Evolutionary conservation across 2,797 vertebrate species (phyloP).

Genomic region (Cynodonichthys magdalenae): DNA sequence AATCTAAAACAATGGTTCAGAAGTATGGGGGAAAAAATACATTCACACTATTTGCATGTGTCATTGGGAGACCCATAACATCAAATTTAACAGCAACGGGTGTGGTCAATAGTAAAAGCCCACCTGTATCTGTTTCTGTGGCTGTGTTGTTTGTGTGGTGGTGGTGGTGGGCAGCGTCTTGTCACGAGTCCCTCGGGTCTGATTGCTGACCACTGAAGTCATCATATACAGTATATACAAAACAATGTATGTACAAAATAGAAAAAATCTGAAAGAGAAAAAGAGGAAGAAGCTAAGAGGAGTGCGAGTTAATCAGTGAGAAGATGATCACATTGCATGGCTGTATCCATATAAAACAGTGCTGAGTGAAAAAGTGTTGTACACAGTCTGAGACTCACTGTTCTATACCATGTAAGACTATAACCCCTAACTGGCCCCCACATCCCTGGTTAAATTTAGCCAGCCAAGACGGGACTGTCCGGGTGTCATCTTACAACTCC

Average conservation of each 20-base stretch:
- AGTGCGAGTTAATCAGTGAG: background rate
- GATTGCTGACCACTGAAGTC: conserved; percentile 96
- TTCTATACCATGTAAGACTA: conserved; percentile 80
- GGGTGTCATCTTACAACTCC: conserved; percentile 80
- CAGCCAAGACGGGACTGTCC: conserved; percentile 65
- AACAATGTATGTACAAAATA: conserved; percentile 99
- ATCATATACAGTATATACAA: conserved; percentile 99
- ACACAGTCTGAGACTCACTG: conserved; percentile 36
- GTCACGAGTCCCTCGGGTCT: conserved; percentile 90
- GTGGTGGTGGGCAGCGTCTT: conserved; percentile 84
- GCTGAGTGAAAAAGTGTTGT: conserved; percentile 19
- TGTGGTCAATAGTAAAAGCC: conserved; percentile 29
- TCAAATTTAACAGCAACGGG: background rate
- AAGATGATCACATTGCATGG: background rate
- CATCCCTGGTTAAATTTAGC: conserved; percentile 82
- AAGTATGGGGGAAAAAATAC: no score
- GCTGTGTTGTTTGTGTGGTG: conserved; percentile 84
- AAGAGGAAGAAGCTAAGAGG: background rate
- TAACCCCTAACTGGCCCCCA: conserved; percentile 70
- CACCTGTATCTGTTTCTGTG: conserved; percentile 98
- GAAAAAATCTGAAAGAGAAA: conserved; percentile 88
- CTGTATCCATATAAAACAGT: conserved; percentile 1
- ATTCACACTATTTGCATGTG: background rate
- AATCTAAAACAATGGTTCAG: background rate
- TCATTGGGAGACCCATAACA: background rate